Evolutionary conservation across 2,113 vertebrate species (phyloP).

Genomic region (Brienomyrus longianalis): DNA sequence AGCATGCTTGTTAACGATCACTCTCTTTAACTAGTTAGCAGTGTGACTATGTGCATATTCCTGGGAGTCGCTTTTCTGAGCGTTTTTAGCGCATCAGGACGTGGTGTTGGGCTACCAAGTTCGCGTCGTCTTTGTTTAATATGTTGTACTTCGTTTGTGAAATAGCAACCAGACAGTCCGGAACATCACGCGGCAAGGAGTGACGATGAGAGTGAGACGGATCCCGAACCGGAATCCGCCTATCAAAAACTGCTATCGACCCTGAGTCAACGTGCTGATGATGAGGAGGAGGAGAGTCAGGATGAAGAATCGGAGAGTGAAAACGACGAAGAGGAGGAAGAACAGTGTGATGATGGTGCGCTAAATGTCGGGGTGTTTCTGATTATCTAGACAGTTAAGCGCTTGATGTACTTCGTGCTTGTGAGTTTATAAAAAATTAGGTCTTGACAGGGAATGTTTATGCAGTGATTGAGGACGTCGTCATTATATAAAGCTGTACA

Average conservation of each 20-base stretch:
- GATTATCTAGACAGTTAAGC: not conserved
- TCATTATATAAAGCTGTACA: not conserved
- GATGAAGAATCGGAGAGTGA: slow-evolving; percentile 50
- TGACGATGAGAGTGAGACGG: slow-evolving; percentile 65
- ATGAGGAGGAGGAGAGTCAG: slow-evolving; percentile 56
- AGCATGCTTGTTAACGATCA: not conserved
- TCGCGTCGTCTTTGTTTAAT: not conserved
- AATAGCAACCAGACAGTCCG: slow-evolving; percentile 63
- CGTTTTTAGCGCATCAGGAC: not conserved
- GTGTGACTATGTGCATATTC: not conserved
- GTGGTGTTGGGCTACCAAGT: not conserved
- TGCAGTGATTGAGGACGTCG: not conserved
- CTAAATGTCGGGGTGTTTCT: not conserved
- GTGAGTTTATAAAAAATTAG: not conserved
- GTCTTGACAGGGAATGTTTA: not conserved
- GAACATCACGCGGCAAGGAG: slow-evolving; percentile 59
- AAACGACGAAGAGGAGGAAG: slow-evolving; percentile 48
- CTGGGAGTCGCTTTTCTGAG: not conserved
- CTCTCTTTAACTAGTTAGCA: not conserved
- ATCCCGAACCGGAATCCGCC: slow-evolving; percentile 69
- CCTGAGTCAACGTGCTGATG: slow-evolving; percentile 53
- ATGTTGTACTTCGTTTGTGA: not conserved
- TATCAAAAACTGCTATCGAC: slow-evolving; percentile 87
- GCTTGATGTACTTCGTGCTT: not conserved
- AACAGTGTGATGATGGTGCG: slow-evolving; percentile 32